Percentiles rank a stretch among this genome's conserved stretches.
Conservation (phyloP, 2,888 invertebrate genomes). For the Zygaena filipendulae region DNA sequence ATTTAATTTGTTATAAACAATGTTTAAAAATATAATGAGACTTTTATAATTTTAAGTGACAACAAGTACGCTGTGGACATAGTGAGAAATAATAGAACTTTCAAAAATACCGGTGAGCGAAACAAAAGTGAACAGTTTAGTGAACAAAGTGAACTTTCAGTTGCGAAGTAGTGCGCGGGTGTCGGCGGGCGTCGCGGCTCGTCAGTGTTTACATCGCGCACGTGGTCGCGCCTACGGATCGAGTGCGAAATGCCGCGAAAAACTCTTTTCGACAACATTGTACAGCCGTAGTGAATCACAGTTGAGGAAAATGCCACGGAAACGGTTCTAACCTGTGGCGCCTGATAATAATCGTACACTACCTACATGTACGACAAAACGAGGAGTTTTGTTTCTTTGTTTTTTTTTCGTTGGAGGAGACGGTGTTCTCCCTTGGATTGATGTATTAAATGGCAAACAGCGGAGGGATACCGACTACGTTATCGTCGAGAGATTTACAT, state of each 20-base stretch:
- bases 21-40: conserved; percentile 24
- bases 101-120: no score
- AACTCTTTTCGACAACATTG: conserved; percentile 57
- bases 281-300: conserved; percentile 29
- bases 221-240: conserved; percentile 47
- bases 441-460: conserved; percentile 67
- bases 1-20: conserved; percentile 31
- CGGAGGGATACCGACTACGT: conserved; percentile 61
- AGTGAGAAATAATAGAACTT: no score
- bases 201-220: conserved; percentile 55
- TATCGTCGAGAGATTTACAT: conserved; percentile 71
- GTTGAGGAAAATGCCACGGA: conserved; percentile 37
- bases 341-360: conserved; percentile 35
- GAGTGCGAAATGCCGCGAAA: conserved; percentile 61
- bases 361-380: conserved; percentile 55
- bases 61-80: conserved; percentile 28
- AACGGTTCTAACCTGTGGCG: conserved; percentile 56
- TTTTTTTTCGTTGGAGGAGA: conserved; percentile 65
- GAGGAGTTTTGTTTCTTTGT: conserved; percentile 54
- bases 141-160: conserved; percentile 12
- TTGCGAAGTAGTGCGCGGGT: conserved; percentile 4
- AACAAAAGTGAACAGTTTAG: no score
- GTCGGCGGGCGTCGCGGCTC: conserved; percentile 17
- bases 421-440: conserved; percentile 54
- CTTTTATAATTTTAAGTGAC: conserved; percentile 25